Evolutionary conservation across 1,140 invertebrate species (phyloP).

Genomic region (Bradynema listronoti): DNA sequence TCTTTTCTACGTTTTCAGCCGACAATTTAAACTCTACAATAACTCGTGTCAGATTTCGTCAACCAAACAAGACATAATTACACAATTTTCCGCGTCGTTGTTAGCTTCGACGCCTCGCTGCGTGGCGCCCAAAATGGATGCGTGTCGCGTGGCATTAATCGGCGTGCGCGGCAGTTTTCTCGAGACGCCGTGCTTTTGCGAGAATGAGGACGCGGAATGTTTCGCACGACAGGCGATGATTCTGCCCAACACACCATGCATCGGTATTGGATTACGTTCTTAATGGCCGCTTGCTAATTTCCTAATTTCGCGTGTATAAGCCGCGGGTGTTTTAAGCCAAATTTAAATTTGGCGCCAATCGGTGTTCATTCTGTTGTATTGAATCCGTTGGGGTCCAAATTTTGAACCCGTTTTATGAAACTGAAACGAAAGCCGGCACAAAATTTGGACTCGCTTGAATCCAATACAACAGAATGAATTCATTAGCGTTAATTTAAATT

Average conservation of each 20-base stretch:
- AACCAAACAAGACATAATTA: neutral
- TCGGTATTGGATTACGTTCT: conserved; percentile 35
- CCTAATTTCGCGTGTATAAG: too few species aligned
- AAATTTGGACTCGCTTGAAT: too few species aligned
- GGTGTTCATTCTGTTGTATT: too few species aligned
- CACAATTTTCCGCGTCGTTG: neutral
- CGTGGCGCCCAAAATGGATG: conserved; percentile 17
- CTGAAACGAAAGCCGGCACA: too few species aligned
- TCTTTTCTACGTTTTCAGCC: too few species aligned
- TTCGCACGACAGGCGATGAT: conserved; percentile 33
- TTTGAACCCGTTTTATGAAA: too few species aligned
- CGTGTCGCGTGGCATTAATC: conserved; percentile 37
- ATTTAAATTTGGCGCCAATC: too few species aligned
- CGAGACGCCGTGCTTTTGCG: conserved; percentile 46
- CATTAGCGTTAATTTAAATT: too few species aligned
- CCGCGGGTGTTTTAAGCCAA: too few species aligned
- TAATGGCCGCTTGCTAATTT: too few species aligned
- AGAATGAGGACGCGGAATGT: conserved; percentile 37
- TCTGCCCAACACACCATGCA: conserved; percentile 47
- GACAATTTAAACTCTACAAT: conserved; percentile 20
- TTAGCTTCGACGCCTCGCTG: conserved; percentile 7
- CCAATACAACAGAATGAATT: too few species aligned
- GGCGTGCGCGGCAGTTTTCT: conserved; percentile 36
- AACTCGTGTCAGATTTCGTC: conserved; percentile 18
- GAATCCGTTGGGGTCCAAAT: too few species aligned